These are phyloP conservation scores for Hozukius guyotensis DNA, from an alignment of 2,797 vertebrate genomes.

Conservation along the genomic window DNA sequence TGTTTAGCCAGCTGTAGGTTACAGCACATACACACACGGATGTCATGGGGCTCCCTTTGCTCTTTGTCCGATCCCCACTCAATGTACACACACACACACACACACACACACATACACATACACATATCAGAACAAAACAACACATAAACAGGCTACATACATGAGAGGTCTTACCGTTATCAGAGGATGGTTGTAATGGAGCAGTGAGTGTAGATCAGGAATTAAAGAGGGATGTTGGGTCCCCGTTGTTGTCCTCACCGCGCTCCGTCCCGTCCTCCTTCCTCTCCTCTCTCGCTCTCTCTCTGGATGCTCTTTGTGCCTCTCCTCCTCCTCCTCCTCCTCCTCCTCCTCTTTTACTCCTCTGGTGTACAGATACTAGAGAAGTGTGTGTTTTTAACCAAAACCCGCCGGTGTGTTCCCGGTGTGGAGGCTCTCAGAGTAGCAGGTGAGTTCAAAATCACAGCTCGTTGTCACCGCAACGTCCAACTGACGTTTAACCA, in stretches of 20 bases:
- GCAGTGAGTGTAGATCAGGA: slow-evolving; percentile 2
- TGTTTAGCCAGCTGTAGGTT: slow-evolving; percentile 85
- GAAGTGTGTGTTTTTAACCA: slow-evolving; percentile 21
- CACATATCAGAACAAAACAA: slow-evolving; percentile 44
- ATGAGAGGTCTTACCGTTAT: slow-evolving; percentile 48
- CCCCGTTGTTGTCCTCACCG: slow-evolving; percentile 64
- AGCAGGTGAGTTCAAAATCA: slow-evolving; percentile 39
- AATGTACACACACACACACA: slow-evolving; percentile 67
- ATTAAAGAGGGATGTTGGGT: slow-evolving; percentile 47
- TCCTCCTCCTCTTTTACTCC: slow-evolving; percentile 32
- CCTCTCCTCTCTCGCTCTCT: slow-evolving; percentile 66
- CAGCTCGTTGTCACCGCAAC: slow-evolving; percentile 35
- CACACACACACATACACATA: background rate
- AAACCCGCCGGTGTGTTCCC: slow-evolving; percentile 18
- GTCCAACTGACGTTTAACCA: background rate
- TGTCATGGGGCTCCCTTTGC: slow-evolving; percentile 80
- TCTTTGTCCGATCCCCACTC: slow-evolving; percentile 82
- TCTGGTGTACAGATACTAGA: slow-evolving; percentile 30
- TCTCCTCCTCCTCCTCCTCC: slow-evolving; percentile 31
- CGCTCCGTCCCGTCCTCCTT: slow-evolving; percentile 65
- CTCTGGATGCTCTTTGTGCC: slow-evolving; percentile 78
- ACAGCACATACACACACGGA: slow-evolving; percentile 72
- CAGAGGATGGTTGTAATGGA: background rate
- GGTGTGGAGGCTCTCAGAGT: slow-evolving; percentile 27
- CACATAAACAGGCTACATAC: background rate